phyloP scores from a whole-genome alignment of 2,797 vertebrate genomes.

The Prunella strophiata region DNA sequence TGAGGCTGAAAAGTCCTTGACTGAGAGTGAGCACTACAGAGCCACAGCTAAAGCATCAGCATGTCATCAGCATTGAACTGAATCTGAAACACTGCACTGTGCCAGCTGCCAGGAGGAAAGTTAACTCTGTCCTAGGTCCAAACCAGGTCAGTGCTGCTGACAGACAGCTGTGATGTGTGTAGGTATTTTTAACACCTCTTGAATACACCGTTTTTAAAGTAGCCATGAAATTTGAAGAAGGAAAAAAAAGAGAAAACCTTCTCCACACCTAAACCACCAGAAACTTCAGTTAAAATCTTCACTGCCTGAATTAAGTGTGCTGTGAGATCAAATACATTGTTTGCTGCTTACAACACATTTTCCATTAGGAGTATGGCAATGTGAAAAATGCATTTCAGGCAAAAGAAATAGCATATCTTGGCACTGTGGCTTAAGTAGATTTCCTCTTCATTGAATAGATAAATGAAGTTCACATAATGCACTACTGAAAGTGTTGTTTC shows the following conservation, averaged over 20 bases:
- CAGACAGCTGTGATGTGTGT: background rate
- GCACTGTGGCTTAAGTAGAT: slow-evolving; percentile 72
- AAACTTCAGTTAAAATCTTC: slow-evolving; percentile 55
- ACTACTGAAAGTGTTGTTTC: slow-evolving; percentile 68
- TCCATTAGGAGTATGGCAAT: slow-evolving; percentile 58
- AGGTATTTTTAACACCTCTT: background rate
- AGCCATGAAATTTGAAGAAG: background rate
- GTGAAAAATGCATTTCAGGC: slow-evolving; percentile 72
- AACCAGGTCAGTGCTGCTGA: background rate
- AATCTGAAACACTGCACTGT: background rate
- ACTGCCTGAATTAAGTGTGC: slow-evolving; percentile 55
- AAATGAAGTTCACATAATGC: slow-evolving; percentile 74
- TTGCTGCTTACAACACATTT: slow-evolving; percentile 66
- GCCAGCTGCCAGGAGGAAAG: background rate
- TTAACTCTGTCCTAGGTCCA: background rate
- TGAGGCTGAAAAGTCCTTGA: no score
- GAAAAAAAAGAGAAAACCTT: background rate
- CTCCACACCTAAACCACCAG: slow-evolving; percentile 26
- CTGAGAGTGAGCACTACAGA: background rate
- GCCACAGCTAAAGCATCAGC: background rate
- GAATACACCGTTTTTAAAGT: background rate
- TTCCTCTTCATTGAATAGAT: slow-evolving; percentile 80
- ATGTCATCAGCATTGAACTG: background rate
- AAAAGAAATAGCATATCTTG: slow-evolving; percentile 70
- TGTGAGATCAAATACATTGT: slow-evolving; percentile 47